Base-by-base conservation (phyloP, 2,797 vertebrate species). In the Triplophysa bombifrons region DNA sequence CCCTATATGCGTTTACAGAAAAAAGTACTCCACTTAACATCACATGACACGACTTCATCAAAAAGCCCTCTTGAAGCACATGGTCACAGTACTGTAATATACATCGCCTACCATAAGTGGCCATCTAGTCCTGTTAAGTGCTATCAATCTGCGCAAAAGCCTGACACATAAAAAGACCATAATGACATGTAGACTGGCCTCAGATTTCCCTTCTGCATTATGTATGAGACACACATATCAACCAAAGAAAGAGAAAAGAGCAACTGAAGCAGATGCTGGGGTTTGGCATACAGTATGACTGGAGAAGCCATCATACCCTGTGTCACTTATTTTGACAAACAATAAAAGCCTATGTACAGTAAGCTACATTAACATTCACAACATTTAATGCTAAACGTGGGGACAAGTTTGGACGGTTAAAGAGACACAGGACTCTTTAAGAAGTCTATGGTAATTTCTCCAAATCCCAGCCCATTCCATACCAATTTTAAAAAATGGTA, bases 171-270 rank as follows among this genome's bases (percentile, higher is more conserved):
- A 48, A 78, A 55, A 67, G 38, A 66, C 30, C 14, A 63, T 74
- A 74, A 82, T 85, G 70, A 81, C 75, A 81, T 60, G 60, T 50
- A 50, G 72, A 74, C 38, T 74, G 78, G 64, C 72, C 38, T 56
- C 56, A 60, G 68, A 70, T 63, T 70, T 68, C 53, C 20, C 66
- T 56, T 58, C 65, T 86, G 85, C 82, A 87, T 84, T 65, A 88
- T 88, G 84, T 73, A 88, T 84, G 58, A 83, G 64, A 60, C 58
- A 27, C 68, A 83, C 68, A 83, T 46, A 50, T 30, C 55, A 63
- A 22, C 9, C 20, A 56, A 25, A 25, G 58, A 53, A 25, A 78
- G 22, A 83, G 70, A 51, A 60, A 66, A 64, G 53, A 72, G 30
- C 72, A 17, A 66, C 56, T 20, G 50, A 61, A 75, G 14, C 74